These are phyloP conservation scores for Aporophyla lueneburgensis DNA, from an alignment of 2,888 invertebrate species.

Conservation along the genomic window DNA sequence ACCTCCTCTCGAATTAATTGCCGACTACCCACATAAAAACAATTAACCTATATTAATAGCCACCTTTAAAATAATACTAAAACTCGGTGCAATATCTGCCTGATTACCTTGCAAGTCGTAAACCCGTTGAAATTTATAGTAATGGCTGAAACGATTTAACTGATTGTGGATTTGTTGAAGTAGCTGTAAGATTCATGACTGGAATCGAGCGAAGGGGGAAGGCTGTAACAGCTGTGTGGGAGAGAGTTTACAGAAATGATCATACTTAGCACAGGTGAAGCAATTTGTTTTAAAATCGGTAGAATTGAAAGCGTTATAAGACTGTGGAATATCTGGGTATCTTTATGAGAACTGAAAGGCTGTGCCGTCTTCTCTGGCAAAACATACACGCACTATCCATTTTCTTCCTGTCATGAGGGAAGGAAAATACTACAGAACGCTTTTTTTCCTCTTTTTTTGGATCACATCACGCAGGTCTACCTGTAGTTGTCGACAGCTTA, in stretches of 20 bases:
- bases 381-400: no score
- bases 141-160: constrained; percentile 50
- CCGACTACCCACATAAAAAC: constrained; percentile 1
- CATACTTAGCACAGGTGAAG: constrained; percentile 25
- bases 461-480: no score
- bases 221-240: constrained; percentile 29
- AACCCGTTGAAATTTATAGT: constrained; percentile 40
- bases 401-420: no score
- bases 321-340: not conserved
- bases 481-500: no score
- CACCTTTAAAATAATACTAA: constrained; percentile 30
- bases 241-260: constrained; percentile 3
- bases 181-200: constrained; percentile 48
- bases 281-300: not conserved
- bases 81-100: constrained; percentile 5
- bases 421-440: no score
- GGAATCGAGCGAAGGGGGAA: not conserved
- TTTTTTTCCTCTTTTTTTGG: no score
- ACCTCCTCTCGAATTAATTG: not conserved
- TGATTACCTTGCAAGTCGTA: constrained; percentile 35
- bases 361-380: no score
- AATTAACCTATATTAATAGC: constrained; percentile 3
- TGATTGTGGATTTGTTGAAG: constrained; percentile 58
- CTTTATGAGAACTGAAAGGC: not conserved
- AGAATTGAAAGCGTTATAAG: not conserved